Conservation (phyloP, 2,888 invertebrate species). For the Lymantria dispar region DNA sequence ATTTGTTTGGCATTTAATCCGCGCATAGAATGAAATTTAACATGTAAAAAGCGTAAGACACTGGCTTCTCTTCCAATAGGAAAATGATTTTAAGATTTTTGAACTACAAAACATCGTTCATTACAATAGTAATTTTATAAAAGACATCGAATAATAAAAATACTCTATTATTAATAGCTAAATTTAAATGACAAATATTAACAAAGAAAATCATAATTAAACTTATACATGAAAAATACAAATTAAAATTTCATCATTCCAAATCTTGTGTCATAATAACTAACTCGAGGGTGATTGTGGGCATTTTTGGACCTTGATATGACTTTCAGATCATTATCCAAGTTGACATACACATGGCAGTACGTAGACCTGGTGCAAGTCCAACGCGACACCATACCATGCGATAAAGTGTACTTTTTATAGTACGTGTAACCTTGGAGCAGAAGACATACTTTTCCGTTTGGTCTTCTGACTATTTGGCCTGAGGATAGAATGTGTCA, state of each 20-base stretch:
- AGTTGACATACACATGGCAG: slow-evolving; percentile 29
- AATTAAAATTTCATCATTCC: background rate
- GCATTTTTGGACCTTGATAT: slow-evolving; percentile 5
- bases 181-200: no score
- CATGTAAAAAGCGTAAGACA: no score
- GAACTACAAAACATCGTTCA: no score
- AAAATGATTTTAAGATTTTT: no score
- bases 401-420: slow-evolving; percentile 13
- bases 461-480: background rate
- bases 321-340: slow-evolving; percentile 22
- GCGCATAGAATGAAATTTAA: no score
- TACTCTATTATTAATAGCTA: no score
- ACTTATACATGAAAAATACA: background rate
- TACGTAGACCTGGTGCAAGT: slow-evolving; percentile 26
- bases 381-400: slow-evolving; percentile 25
- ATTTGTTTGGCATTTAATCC: no score
- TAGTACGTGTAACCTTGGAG: slow-evolving; percentile 26
- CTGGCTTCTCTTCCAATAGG: no score
- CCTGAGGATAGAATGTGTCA: background rate
- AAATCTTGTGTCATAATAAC: background rate
- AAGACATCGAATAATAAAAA: no score
- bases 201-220: no score
- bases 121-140: no score
- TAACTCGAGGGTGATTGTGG: background rate
- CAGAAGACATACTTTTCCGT: slow-evolving; percentile 18